Conservation (phyloP, 2,888 invertebrate species). For the Ligdia adustata region DNA sequence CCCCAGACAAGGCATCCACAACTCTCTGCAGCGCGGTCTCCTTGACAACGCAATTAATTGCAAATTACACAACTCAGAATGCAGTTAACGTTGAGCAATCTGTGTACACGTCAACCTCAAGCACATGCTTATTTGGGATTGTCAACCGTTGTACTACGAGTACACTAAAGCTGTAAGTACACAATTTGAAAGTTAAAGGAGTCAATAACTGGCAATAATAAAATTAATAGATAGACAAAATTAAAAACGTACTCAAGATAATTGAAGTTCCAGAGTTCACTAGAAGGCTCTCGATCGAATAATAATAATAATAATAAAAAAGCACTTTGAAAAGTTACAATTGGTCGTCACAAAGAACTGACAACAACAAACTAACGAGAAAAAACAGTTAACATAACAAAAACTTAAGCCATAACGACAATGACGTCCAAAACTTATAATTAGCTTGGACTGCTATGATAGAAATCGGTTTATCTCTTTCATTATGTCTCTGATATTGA, state of each 20-base stretch:
- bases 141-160: neutral
- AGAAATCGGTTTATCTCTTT: conserved; percentile 49
- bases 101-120: conserved; percentile 35
- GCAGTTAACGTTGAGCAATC: conserved; percentile 24
- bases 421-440: conserved; percentile 37
- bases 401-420: conserved; percentile 24
- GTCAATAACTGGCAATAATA: too few relatives aligned
- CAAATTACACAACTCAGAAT: conserved; percentile 58
- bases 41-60: conserved; percentile 63
- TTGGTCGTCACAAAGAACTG: conserved; percentile 18
- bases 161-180: neutral
- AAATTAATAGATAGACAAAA: too few relatives aligned
- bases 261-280: too few relatives aligned
- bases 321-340: too few relatives aligned
- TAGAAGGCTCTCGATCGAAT: too few relatives aligned
- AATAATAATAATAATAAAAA: too few relatives aligned
- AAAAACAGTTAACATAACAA: conserved; percentile 24
- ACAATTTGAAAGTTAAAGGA: too few relatives aligned
- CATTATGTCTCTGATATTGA: conserved; percentile 31
- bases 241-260: too few relatives aligned
- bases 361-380: neutral
- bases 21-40: conserved; percentile 45
- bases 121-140: conserved; percentile 21
- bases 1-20: conserved; percentile 52
- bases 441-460: conserved; percentile 47